Conservation (phyloP, 92 coral and sea anemone species). For the Parazoanthus atlanticus region DNA sequence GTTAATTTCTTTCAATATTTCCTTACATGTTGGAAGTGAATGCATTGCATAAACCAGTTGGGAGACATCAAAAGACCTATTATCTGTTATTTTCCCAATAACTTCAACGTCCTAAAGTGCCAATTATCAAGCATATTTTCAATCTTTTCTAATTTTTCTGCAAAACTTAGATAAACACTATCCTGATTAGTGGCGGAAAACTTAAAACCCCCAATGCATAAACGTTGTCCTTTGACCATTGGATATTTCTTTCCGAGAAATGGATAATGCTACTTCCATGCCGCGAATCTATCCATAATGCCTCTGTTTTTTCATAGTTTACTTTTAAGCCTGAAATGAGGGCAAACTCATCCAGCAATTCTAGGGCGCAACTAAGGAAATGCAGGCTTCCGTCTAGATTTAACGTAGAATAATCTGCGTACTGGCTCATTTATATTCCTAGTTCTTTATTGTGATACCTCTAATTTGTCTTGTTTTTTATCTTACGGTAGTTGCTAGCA, state of each 20-base stretch:
- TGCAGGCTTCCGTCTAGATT: slow-evolving; percentile 24
- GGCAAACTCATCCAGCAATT: too few species aligned
- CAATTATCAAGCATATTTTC: background rate
- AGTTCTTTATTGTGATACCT: slow-evolving; percentile 1
- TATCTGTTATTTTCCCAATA: background rate
- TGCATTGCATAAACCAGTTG: background rate
- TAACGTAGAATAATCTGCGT: too few species aligned
- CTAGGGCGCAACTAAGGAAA: slow-evolving; percentile 24
- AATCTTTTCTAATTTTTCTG: background rate
- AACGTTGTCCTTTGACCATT: too few species aligned
- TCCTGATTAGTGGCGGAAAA: too few species aligned
- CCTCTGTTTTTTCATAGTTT: too few species aligned
- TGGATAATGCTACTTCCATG: too few species aligned
- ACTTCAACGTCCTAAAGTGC: background rate
- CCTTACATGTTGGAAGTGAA: background rate
- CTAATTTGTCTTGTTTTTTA: background rate
- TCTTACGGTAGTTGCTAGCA: background rate
- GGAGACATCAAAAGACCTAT: background rate
- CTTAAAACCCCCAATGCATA: too few species aligned
- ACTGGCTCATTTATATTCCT: slow-evolving; percentile 41
- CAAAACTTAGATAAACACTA: too few species aligned
- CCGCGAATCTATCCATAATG: too few species aligned
- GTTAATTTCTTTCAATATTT: background rate
- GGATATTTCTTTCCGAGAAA: too few species aligned
- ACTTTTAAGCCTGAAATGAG: too few species aligned